phyloP scores from a whole-genome alignment of 2,797 vertebrate genomes.

The Falco naumanni region DNA sequence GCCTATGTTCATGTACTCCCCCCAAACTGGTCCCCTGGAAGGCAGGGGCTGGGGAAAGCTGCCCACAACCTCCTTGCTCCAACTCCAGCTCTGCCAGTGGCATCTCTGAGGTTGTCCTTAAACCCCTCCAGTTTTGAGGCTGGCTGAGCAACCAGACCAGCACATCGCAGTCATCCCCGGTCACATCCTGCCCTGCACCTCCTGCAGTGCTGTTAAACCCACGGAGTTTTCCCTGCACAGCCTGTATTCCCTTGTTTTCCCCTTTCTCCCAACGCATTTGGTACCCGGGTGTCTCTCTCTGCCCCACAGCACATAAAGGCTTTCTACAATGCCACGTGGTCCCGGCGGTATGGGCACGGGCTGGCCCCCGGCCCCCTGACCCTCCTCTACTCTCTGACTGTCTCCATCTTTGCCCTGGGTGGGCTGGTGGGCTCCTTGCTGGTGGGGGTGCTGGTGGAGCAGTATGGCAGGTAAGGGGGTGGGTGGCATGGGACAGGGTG shows the following conservation, averaged over 20 bases:
- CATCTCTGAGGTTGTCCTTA: neutral
- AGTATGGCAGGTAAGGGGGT: conserved; percentile 83
- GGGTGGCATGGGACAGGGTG: neutral
- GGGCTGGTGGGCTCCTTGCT: conserved; percentile 85
- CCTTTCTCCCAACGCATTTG: neutral
- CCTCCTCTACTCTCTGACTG: conserved; percentile 86
- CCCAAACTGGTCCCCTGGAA: neutral
- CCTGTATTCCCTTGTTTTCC: neutral
- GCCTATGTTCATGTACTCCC: neutral
- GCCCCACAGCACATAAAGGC: conserved; percentile 85
- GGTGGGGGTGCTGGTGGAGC: conserved; percentile 84
- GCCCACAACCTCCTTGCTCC: neutral
- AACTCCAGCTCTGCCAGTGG: neutral
- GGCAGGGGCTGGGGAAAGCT: neutral
- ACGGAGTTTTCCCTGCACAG: accelerated
- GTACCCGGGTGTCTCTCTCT: neutral
- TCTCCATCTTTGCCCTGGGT: conserved; percentile 89
- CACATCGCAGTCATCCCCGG: neutral
- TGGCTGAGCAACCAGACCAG: neutral
- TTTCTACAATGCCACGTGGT: conserved; percentile 88
- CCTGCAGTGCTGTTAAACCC: neutral
- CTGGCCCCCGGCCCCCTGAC: conserved; percentile 75
- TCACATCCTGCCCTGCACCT: neutral
- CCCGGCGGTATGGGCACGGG: conserved; percentile 64
- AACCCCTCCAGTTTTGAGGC: neutral